These are phyloP conservation scores for Empidonax traillii DNA, from an alignment of 2,113 vertebrate genomes.

Conservation along the genomic window DNA sequence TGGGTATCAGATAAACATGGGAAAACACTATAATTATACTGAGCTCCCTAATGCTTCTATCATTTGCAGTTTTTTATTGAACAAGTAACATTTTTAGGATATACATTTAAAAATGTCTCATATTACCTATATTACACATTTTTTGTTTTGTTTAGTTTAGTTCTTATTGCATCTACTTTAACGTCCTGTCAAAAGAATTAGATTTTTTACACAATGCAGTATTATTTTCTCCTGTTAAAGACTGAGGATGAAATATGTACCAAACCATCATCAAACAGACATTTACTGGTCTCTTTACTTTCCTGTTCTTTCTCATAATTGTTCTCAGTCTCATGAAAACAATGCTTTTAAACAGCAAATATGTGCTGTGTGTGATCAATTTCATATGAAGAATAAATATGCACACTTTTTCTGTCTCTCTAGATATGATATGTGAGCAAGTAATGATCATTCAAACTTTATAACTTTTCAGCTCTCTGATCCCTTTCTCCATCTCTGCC, in stretches of 20 bases:
- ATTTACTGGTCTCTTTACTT: not conserved
- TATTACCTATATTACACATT: not conserved
- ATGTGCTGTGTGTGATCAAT: not conserved
- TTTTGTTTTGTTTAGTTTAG: not conserved
- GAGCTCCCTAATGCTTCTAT: not conserved
- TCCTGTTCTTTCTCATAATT: not conserved
- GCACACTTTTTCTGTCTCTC: not conserved
- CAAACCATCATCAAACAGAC: not conserved
- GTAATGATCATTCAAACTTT: not conserved
- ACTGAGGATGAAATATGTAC: not conserved
- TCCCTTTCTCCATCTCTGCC: not conserved
- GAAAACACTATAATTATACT: not conserved
- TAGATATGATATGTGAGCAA: not conserved
- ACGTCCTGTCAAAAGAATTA: not conserved
- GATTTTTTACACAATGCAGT: not conserved
- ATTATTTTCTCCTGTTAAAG: not conserved
- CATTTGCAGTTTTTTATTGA: not conserved
- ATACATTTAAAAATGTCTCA: not conserved
- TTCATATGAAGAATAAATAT: not conserved
- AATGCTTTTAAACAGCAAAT: not conserved
- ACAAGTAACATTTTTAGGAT: not conserved
- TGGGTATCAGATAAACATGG: not conserved
- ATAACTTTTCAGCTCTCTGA: not conserved
- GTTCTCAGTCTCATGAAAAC: not conserved
- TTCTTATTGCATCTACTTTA: not conserved